phyloP scores from a whole-genome alignment of 2,797 vertebrate species.

The Trichosurus vulpecula region DNA sequence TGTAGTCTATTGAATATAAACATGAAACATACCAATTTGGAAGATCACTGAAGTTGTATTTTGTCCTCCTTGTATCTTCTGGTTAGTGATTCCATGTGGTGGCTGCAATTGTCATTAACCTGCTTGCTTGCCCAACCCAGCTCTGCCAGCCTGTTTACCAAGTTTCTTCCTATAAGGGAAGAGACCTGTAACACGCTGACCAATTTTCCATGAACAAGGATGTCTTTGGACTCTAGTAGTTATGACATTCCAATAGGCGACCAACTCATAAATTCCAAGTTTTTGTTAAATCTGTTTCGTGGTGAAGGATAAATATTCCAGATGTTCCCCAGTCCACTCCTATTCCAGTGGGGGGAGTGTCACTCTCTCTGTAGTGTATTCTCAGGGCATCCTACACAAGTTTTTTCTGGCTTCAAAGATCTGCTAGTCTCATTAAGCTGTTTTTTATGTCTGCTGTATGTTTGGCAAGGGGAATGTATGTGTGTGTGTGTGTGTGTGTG shows the following conservation, averaged over 20 bases:
- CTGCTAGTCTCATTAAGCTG: slow-evolving; percentile 63
- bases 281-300: not conserved
- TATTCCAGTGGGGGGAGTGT: not conserved
- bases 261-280: slow-evolving; percentile 52
- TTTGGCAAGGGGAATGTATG: slow-evolving; percentile 60
- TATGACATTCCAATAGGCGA: slow-evolving; percentile 12
- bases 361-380: slow-evolving; percentile 19
- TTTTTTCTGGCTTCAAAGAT: not conserved
- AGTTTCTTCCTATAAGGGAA: not conserved
- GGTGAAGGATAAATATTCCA: slow-evolving; percentile 47
- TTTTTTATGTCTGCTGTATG: slow-evolving; percentile 30
- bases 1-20: not conserved
- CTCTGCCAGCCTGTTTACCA: slow-evolving; percentile 40
- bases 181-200: slow-evolving; percentile 9
- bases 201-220: slow-evolving; percentile 62
- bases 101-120: slow-evolving; percentile 51
- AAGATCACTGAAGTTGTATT: not conserved
- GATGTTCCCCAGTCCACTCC: slow-evolving; percentile 27
- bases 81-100: not conserved
- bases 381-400: slow-evolving; percentile 23
- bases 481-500: not conserved
- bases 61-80: not conserved
- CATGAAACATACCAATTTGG: slow-evolving; percentile 1
- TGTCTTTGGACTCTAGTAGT: not conserved
- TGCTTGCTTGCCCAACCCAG: not conserved